Evolutionary conservation across 2,888 invertebrate species (phyloP).

Genomic region (Laothoe populi): DNA sequence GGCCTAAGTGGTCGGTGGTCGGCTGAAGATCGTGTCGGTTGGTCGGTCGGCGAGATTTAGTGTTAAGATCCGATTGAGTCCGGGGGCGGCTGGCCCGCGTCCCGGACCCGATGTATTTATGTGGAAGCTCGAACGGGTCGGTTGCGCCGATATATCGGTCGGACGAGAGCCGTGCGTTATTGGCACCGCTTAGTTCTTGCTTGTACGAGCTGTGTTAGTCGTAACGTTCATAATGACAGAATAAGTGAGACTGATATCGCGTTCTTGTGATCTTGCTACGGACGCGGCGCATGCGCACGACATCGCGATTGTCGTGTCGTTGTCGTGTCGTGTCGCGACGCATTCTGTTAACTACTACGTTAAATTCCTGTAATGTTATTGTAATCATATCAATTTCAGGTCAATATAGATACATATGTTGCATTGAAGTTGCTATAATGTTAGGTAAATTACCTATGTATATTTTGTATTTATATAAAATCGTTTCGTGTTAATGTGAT

Average conservation of each 20-base stretch:
- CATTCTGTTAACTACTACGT: conserved; percentile 77
- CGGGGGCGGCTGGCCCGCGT: conserved; percentile 71
- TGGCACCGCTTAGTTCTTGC: conserved; percentile 51
- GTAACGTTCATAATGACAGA: conserved; percentile 80
- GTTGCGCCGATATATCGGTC: neutral
- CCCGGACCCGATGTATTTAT: conserved; percentile 46
- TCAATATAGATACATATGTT: conserved; percentile 79
- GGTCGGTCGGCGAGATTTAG: conserved; percentile 44
- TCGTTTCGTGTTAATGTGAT: conserved; percentile 83
- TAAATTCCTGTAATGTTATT: conserved; percentile 70
- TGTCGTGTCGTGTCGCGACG: conserved; percentile 59
- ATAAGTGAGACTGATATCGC: conserved; percentile 84
- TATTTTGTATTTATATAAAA: conserved; percentile 83
- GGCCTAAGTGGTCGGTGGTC: conserved; percentile 52
- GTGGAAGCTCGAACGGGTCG: conserved; percentile 32
- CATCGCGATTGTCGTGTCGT: conserved; percentile 37
- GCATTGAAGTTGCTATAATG: conserved; percentile 77
- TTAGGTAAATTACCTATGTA: conserved; percentile 80
- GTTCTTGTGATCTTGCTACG: conserved; percentile 67
- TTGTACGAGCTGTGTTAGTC: conserved; percentile 71
- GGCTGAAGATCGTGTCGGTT: conserved; percentile 27
- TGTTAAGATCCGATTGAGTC: conserved; percentile 55
- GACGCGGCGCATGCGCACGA: conserved; percentile 52
- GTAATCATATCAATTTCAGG: conserved; percentile 78
- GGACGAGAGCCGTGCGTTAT: neutral